Base-by-base conservation (phyloP, 2,888 invertebrate species). In the Anthoptus insignis region DNA sequence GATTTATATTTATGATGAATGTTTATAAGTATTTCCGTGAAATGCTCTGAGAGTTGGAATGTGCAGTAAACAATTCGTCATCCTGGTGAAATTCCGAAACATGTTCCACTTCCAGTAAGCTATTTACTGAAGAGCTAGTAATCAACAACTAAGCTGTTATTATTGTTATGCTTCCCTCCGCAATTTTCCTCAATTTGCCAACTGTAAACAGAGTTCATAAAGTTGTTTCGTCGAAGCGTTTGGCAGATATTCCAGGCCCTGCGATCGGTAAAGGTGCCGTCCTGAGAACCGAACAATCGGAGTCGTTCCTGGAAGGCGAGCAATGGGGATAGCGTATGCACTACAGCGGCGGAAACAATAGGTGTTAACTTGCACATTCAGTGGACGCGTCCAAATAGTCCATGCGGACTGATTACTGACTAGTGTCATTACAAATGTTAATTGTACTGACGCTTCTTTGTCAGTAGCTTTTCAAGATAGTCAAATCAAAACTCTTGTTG, bases 351-450 rank as follows among this genome's bases (percentile, higher is more conserved):
- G 81, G 80, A 84, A 84, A 88, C 85, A 87, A 87, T 87, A 81
- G 83, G 81, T 81, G 82, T 77, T 86, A 86, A 86, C 84, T 78
- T 81, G 76, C 73, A 71, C 79, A 79, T 81, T 81, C 81, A 82
- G 81, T 76, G 75, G 76, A 71, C 76, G 68, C 65, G 65, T 78
- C 78, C 71, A 78, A 78, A 76, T 50, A 53, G 42, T 54, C 42
- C 78, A 81, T 79, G 80, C 80, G 83, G 78, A 78, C 81, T 79
- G 82, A 82, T 85, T 84, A 80, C 71, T 74, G 80, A 79, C 76
- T 69, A 66, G 52, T 59, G 54, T 1, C 34, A 19, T 9, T 16
- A 14, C 7, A 39, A n/a, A n/a, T n/a, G n/a, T n/a, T n/a, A n/a
- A n/a, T n/a, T n/a, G 16, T 7, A 27, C 27, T 27, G 5, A 27